Percentiles rank a stretch among this genome's conserved stretches.
Conservation (phyloP, 2,888 invertebrate genomes). For the Eupsilia transversa region DNA sequence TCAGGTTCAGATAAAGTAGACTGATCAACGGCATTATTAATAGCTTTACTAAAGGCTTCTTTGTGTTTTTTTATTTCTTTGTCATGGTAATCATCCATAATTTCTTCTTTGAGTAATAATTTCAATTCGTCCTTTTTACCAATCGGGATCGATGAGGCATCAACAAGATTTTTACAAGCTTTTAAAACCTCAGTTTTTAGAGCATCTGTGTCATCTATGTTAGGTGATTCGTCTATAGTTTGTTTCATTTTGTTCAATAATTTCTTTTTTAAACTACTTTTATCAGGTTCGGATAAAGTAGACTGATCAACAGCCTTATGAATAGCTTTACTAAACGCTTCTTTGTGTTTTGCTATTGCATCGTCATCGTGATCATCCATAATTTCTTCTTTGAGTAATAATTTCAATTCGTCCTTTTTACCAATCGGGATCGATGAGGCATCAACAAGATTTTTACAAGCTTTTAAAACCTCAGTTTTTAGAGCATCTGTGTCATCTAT, state of each 20-base stretch:
- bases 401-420: slow-evolving; percentile 17
- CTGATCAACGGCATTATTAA: slow-evolving; percentile 29
- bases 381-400: slow-evolving; percentile 8
- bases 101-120: slow-evolving; percentile 3
- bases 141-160: neutral
- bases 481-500: slow-evolving; percentile 21
- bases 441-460: slow-evolving; percentile 22
- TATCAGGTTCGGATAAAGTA: slow-evolving; percentile 12
- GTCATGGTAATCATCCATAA: neutral
- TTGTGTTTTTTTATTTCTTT: slow-evolving; percentile 26
- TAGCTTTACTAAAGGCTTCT: slow-evolving; percentile 43
- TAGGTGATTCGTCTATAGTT: slow-evolving; percentile 10
- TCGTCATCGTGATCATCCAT: neutral
- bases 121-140: slow-evolving; percentile 16
- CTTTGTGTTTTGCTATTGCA: slow-evolving; percentile 38
- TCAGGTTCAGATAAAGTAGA: slow-evolving; percentile 15
- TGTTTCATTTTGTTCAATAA: slow-evolving; percentile 19
- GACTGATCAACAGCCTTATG: slow-evolving; percentile 23
- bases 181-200: slow-evolving; percentile 16
- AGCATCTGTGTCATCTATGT: slow-evolving; percentile 13
- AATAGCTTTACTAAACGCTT: slow-evolving; percentile 47
- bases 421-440: neutral
- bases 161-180: slow-evolving; percentile 18
- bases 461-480: slow-evolving; percentile 9
- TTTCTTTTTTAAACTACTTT: slow-evolving; percentile 35